Evolutionary conservation across 2,113 vertebrate genomes (phyloP).

Genomic region (Thomomys bottae): DNA sequence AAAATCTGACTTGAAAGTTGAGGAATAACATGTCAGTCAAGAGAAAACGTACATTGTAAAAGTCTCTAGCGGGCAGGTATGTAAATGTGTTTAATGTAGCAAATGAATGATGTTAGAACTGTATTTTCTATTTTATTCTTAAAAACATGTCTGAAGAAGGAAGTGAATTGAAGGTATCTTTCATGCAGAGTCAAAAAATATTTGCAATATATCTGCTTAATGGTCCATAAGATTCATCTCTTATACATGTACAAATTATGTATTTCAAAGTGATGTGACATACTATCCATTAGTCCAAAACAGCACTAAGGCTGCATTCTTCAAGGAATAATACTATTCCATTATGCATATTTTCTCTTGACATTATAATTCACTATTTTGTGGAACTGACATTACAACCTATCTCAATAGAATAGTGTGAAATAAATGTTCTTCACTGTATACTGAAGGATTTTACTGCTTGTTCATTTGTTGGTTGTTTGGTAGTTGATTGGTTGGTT

Average conservation of each 20-base stretch:
- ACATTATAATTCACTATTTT: slow-evolving; percentile 40
- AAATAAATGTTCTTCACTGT: background rate
- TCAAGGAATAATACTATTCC: background rate
- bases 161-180: slow-evolving; percentile 69
- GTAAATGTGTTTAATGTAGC: slow-evolving; percentile 81
- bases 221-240: slow-evolving; percentile 65
- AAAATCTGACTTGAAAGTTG: slow-evolving; percentile 69
- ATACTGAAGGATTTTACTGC: background rate
- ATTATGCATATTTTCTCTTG: slow-evolving; percentile 16
- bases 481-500: too few relatives aligned
- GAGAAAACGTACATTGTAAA: slow-evolving; percentile 69
- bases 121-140: slow-evolving; percentile 79
- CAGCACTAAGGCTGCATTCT: background rate
- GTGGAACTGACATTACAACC: background rate
- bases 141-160: slow-evolving; percentile 60
- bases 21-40: slow-evolving; percentile 81
- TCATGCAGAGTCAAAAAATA: slow-evolving; percentile 71
- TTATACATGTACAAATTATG: slow-evolving; percentile 48
- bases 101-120: slow-evolving; percentile 80
- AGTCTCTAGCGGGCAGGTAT: slow-evolving; percentile 71
- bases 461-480: too few relatives aligned
- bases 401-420: slow-evolving; percentile 4
- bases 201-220: slow-evolving; percentile 78
- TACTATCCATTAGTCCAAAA: slow-evolving; percentile 20
- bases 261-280: slow-evolving; percentile 37